Base-by-base conservation (phyloP, 1,140 invertebrate species). In the Drosophila malerkotliana region DNA sequence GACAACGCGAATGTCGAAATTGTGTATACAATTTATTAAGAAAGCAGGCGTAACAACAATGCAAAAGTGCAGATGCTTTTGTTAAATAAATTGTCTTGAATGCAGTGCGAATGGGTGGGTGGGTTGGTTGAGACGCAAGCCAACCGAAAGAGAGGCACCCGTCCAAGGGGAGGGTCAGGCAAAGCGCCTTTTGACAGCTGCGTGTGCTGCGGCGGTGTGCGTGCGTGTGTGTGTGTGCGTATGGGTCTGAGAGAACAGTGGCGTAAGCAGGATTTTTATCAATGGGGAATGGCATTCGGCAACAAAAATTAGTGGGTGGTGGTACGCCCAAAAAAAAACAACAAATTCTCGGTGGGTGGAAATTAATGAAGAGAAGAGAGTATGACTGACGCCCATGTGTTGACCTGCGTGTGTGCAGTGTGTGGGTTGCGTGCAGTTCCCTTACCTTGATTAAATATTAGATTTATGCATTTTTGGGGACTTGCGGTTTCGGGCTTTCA, bases 11-110 rank as follows among this genome's bases (percentile, higher is more conserved):
- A 71, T 89, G 69, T 84, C 56, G 80, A 84, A 87, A 89, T 74
- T 79, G 79, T 79, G 84, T 84, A 83, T 59, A 82, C 83, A 89
- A 83, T 79, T 79, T 75, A 63, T 75, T 76, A 80, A 76, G 77
- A 63, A 66, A 80, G 72, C 61, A 68, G 66, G 54, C 71, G 47
- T 63, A 71, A 52, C 63, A 74, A 74, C 75, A 75, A 79, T 57
- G 82, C 59, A 47, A 51, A 61, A 62, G 34, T 58, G 47, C 56
- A 62, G 53, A 61, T 79, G 72, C 76, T 79, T 75, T 82, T 67
- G 71, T 76, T 79, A 76, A 77, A 88, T 72, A 76, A 57, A 82
- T 67, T 75, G 57, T 57, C 55, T 77, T 69, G 59, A 76, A 72
- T 84, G 71, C 71, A 77, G 71, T 32, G 32, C 32, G 8, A 76